A percentile compares a stretch with the other conserved stretches of the same genome.
phyloP scores from a whole-genome alignment of 1,140 invertebrate species.

The Aporrectodea caliginosa region DNA sequence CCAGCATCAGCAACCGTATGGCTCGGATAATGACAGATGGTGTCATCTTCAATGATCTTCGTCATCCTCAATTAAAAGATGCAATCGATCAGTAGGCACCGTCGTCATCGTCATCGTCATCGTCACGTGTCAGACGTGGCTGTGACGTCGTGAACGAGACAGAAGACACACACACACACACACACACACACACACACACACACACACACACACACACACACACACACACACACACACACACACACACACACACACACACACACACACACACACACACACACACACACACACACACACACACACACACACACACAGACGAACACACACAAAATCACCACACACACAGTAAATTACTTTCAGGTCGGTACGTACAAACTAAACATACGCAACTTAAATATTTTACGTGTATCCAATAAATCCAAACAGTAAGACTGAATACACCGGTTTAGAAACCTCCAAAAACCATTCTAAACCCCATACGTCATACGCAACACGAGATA shows the following conservation, averaged over 20 bases:
- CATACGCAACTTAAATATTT: too few relatives aligned
- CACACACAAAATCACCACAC: background rate
- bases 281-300: background rate
- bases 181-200: background rate
- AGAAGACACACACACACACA: background rate
- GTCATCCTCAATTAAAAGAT: background rate
- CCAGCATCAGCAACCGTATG: background rate
- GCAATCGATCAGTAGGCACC: background rate
- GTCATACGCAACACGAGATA: too few relatives aligned
- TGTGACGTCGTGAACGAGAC: background rate
- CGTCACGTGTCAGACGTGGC: too few relatives aligned
- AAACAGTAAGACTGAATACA: too few relatives aligned
- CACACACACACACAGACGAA: background rate
- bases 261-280: background rate
- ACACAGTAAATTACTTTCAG: background rate
- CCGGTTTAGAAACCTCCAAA: too few relatives aligned
- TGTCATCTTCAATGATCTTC: background rate
- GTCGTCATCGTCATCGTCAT: too few relatives aligned
- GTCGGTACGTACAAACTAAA: background rate
- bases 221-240: background rate
- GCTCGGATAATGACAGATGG: background rate
- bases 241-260: background rate
- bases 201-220: background rate
- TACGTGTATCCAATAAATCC: too few relatives aligned
- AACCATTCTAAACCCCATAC: too few relatives aligned